Conservation (phyloP, 1,140 invertebrate genomes). For the Pollicipes pollicipes region DNA sequence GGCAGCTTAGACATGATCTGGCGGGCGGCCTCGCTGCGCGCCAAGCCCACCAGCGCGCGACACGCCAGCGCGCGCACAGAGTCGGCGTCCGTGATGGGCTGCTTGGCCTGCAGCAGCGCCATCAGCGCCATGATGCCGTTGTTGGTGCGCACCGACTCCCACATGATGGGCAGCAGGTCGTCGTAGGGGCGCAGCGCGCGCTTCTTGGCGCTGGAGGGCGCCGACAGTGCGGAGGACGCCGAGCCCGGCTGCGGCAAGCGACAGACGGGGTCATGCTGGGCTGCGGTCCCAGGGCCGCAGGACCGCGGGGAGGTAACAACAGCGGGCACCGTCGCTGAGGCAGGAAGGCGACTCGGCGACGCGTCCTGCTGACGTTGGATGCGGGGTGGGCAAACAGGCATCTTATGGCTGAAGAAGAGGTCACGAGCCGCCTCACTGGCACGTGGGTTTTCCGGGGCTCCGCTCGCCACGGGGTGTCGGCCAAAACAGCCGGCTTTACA, state of each 20-base stretch:
- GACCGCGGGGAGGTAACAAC: no score
- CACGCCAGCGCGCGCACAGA: constrained; percentile 78
- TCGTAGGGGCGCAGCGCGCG: constrained; percentile 34
- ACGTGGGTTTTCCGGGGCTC: no score
- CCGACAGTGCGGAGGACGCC: constrained; percentile 18
- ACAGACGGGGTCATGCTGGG: no score
- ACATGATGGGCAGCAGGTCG: constrained; percentile 72
- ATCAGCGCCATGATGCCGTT: constrained; percentile 85
- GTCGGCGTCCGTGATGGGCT: constrained; percentile 91
- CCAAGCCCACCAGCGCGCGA: constrained; percentile 73
- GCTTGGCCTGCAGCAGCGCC: constrained; percentile 69
- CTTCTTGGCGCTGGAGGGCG: constrained; percentile 45
- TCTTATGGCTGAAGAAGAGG: no score
- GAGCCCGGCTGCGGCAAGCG: neutral
- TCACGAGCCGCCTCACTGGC: no score
- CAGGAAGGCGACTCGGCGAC: no score
- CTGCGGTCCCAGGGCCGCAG: no score
- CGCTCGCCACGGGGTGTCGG: no score
- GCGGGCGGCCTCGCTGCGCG: constrained; percentile 65
- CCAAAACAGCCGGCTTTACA: no score
- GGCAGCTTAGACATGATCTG: constrained; percentile 93
- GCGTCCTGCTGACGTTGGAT: no score
- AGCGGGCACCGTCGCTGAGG: no score
- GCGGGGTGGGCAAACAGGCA: no score
- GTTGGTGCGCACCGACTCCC: constrained; percentile 78